Conservation (phyloP, 2,113 vertebrate species). For the Gasterosteus aculeatus region DNA sequence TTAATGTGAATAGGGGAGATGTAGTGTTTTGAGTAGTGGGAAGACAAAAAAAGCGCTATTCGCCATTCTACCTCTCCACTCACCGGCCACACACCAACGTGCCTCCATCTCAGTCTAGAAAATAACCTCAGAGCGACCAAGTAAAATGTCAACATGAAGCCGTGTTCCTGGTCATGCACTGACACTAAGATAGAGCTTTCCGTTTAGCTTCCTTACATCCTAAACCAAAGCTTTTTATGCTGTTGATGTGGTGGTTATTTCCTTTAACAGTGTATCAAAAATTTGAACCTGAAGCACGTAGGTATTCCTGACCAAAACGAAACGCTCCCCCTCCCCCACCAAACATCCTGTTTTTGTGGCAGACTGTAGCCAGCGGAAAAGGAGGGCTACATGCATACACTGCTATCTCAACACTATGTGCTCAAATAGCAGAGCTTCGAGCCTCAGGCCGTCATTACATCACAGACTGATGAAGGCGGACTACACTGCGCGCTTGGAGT, state of each 20-base stretch:
- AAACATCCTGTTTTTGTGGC: neutral
- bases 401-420: constrained; percentile 13
- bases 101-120: neutral
- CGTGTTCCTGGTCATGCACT: neutral
- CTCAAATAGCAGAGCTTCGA: constrained; percentile 26
- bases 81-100: neutral
- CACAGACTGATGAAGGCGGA: constrained; percentile 29
- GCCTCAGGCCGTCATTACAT: constrained; percentile 37
- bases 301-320: neutral
- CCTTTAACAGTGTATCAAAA: neutral
- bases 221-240: neutral
- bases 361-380: neutral
- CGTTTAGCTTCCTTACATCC: neutral
- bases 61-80: neutral
- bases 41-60: neutral
- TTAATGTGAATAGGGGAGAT: neutral
- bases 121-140: neutral
- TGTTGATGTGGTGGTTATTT: neutral
- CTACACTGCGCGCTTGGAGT: neutral
- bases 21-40: neutral
- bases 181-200: neutral
- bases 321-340: neutral
- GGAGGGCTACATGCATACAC: constrained; percentile 9
- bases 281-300: too few relatives aligned
- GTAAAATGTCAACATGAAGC: neutral